Evolutionary conservation across 2,888 invertebrate genomes (phyloP).

Genomic region (Catocala nupta): DNA sequence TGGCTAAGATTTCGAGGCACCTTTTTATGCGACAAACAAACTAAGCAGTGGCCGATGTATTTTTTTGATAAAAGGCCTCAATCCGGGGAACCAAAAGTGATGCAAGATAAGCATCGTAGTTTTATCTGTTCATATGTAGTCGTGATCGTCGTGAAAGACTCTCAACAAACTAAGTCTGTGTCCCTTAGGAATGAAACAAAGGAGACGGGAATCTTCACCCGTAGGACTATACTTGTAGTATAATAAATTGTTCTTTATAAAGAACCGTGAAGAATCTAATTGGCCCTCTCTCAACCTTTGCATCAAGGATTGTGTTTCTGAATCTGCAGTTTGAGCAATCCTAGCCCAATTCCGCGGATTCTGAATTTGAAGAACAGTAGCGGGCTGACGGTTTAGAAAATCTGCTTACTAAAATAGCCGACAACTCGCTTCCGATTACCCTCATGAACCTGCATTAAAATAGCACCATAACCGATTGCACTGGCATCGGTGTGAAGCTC

Average conservation of each 20-base stretch:
- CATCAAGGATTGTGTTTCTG: slow-evolving; percentile 8
- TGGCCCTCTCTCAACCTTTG: slow-evolving; percentile 3
- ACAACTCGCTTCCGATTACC: too few relatives aligned
- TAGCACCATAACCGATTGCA: too few relatives aligned
- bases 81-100: slow-evolving; percentile 49
- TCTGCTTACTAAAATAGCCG: too few relatives aligned
- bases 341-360: slow-evolving; percentile 38
- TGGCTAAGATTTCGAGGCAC: slow-evolving; percentile 18
- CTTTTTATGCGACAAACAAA: slow-evolving; percentile 32
- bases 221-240: slow-evolving; percentile 22
- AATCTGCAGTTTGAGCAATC: slow-evolving; percentile 23
- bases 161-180: slow-evolving; percentile 45
- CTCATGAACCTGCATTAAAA: too few relatives aligned
- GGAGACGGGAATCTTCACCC: slow-evolving; percentile 33
- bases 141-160: slow-evolving; percentile 50
- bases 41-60: slow-evolving; percentile 35
- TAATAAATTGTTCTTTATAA: slow-evolving; percentile 18
- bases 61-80: slow-evolving; percentile 30
- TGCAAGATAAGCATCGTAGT: slow-evolving; percentile 31
- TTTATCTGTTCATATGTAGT: slow-evolving; percentile 34
- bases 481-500: too few relatives aligned
- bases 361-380: slow-evolving; percentile 5
- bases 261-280: slow-evolving; percentile 5
- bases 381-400: slow-evolving; percentile 43
- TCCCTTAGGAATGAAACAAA: slow-evolving; percentile 52